These are phyloP conservation scores for Wiebesia pumilae DNA, from an alignment of 1,140 invertebrate species.

Conservation along the genomic window DNA sequence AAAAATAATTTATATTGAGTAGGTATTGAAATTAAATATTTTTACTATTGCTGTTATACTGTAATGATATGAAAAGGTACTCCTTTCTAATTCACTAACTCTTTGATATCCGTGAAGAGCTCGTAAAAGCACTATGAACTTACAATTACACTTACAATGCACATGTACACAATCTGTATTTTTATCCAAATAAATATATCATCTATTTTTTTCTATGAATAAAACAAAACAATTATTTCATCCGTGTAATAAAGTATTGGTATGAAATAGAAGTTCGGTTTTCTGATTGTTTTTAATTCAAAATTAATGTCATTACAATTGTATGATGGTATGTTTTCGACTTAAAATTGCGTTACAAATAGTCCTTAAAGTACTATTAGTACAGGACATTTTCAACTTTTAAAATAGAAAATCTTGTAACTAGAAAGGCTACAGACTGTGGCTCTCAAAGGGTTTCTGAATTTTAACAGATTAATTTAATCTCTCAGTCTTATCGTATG, in stretches of 20 bases:
- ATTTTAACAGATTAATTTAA: slow-evolving; percentile 37
- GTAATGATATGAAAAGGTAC: slow-evolving; percentile 18
- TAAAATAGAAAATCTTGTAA: background rate
- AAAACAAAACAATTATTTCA: background rate
- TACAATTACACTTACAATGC: background rate
- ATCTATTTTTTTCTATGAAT: background rate
- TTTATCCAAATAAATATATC: background rate
- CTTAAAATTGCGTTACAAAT: no score
- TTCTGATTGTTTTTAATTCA: no score
- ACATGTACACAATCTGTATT: background rate
- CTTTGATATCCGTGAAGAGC: background rate
- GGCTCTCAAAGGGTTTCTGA: slow-evolving; percentile 16
- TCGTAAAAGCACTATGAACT: background rate
- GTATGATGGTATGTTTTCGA: no score
- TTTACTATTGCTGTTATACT: slow-evolving; percentile 45
- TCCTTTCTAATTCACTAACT: slow-evolving; percentile 8
- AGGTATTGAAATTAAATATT: slow-evolving; percentile 49
- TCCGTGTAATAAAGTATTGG: no score
- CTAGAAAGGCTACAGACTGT: background rate
- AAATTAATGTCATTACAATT: no score
- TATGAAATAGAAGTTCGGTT: no score
- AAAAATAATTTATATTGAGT: slow-evolving; percentile 41
- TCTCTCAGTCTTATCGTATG: slow-evolving; percentile 29
- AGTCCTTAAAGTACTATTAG: no score
- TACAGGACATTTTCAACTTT: no score